Conservation (phyloP, 2,797 vertebrate species). For the Lagorchestes hirsutus region DNA sequence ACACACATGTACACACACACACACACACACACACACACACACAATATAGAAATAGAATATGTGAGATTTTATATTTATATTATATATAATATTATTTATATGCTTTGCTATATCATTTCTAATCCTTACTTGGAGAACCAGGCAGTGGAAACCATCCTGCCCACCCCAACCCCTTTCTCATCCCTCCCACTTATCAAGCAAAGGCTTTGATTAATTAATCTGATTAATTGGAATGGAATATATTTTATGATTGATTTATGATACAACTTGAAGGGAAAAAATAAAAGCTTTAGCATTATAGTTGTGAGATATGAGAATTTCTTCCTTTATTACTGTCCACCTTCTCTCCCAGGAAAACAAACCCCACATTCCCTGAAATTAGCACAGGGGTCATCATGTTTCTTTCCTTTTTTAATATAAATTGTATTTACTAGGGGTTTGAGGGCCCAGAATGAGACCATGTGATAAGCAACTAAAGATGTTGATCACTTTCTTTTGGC, state of each 20-base stretch:
- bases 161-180: not conserved
- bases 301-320: not conserved
- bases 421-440: constrained; percentile 62
- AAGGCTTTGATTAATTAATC: constrained; percentile 60
- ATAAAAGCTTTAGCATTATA: not conserved
- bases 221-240: constrained; percentile 46
- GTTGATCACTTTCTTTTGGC: constrained; percentile 64
- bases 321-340: not conserved
- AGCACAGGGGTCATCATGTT: constrained; percentile 53
- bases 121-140: constrained; percentile 52
- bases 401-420: constrained; percentile 57
- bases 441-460: constrained; percentile 57
- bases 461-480: constrained; percentile 70
- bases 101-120: constrained; percentile 69
- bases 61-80: constrained; percentile 74
- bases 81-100: too few relatives aligned
- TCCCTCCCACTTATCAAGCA: not conserved
- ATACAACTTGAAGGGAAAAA: constrained; percentile 38
- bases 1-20: not conserved
- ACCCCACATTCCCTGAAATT: constrained; percentile 49
- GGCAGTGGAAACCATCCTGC: constrained; percentile 50
- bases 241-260: constrained; percentile 53
- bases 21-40: too few relatives aligned
- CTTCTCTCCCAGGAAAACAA: constrained; percentile 19
- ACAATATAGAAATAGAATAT: constrained; percentile 56